Conservation (phyloP, 2,113 vertebrate genomes). For the Mobula hypostoma region DNA sequence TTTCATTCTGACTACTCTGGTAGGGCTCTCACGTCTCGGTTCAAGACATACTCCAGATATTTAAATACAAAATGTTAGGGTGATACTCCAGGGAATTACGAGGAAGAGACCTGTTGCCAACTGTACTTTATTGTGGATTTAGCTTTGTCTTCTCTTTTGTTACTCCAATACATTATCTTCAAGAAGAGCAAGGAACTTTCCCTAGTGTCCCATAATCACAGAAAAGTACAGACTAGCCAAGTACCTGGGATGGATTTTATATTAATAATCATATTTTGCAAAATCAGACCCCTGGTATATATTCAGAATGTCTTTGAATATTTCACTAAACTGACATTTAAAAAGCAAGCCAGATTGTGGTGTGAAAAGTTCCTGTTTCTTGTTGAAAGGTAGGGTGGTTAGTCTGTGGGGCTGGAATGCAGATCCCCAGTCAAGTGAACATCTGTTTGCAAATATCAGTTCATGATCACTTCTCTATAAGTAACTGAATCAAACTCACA, state of each 20-base stretch:
- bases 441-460: neutral
- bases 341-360: neutral
- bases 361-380: neutral
- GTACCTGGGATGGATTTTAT: neutral
- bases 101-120: neutral
- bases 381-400: neutral
- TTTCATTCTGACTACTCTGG: too few relatives aligned
- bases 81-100: neutral
- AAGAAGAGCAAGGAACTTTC: neutral
- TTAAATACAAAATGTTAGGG: neutral
- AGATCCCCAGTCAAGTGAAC: constrained; percentile 20
- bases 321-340: neutral
- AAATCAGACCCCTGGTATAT: neutral
- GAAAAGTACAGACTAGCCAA: neutral
- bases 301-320: neutral
- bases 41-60: neutral
- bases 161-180: neutral
- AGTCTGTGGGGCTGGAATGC: neutral
- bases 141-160: neutral
- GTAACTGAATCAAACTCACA: constrained; percentile 5
- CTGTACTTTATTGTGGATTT: neutral
- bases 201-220: neutral
- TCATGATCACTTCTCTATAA: constrained; percentile 1
- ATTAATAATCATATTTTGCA: neutral
- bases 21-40: neutral